These are phyloP conservation scores for Pharmacophagus antenor DNA, from an alignment of 2,888 invertebrate species.

Conservation along the genomic window DNA sequence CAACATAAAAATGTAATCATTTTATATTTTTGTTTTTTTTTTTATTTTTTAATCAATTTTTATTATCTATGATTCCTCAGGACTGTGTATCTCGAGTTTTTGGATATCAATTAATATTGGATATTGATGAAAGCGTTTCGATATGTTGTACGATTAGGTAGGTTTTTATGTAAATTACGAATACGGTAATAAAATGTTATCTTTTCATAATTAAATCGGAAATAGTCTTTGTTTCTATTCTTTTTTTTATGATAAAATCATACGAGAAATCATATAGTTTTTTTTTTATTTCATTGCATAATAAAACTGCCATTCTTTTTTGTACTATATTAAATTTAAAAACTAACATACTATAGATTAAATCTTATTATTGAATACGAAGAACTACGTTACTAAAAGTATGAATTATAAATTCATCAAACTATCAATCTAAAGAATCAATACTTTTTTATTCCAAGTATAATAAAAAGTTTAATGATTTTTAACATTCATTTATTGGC, in stretches of 20 bases:
- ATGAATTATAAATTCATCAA: not conserved
- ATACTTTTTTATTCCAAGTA: not conserved
- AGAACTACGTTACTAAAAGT: not conserved
- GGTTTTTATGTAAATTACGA: constrained; percentile 28
- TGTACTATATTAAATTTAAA: not conserved
- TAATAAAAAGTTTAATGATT: too few relatives aligned
- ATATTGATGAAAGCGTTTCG: not conserved
- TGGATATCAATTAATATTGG: not conserved
- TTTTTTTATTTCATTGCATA: not conserved
- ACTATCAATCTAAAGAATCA: not conserved
- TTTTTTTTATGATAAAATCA: not conserved
- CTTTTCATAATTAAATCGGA: constrained; percentile 34
- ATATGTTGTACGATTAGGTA: constrained; percentile 23
- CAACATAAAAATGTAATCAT: not conserved
- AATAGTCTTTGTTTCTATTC: constrained; percentile 31
- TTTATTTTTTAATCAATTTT: not conserved
- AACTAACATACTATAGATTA: not conserved
- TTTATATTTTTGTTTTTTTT: not conserved
- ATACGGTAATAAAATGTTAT: constrained; percentile 31
- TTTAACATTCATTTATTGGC: too few relatives aligned
- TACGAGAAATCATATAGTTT: not conserved
- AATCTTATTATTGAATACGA: not conserved
- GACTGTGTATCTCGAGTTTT: not conserved
- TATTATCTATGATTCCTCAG: not conserved
- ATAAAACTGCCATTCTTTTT: not conserved